Evolutionary conservation across 2,888 invertebrate genomes (phyloP).

Genomic region (Xestobium rufovillosum): DNA sequence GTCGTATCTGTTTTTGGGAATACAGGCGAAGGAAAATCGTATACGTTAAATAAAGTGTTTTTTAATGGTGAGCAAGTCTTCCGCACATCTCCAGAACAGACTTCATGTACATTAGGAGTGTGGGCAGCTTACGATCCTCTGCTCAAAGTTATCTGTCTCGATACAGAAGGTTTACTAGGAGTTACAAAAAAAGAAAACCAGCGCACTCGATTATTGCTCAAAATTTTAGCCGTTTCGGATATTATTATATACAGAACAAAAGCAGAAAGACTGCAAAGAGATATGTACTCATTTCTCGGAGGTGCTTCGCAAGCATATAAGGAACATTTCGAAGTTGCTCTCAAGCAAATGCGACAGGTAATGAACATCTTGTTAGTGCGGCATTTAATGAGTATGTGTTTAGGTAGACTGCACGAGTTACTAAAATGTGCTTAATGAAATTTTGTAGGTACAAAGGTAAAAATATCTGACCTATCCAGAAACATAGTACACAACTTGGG

Average conservation of each 20-base stretch:
- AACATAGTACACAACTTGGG: too few relatives aligned
- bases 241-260: constrained; percentile 70
- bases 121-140: constrained; percentile 67
- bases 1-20: constrained; percentile 80
- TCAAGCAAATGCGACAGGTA: constrained; percentile 35
- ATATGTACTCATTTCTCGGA: constrained; percentile 70
- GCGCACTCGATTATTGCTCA: constrained; percentile 61
- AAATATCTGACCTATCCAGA: too few relatives aligned
- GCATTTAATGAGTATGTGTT: too few relatives aligned
- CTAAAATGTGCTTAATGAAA: too few relatives aligned
- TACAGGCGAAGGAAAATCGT: constrained; percentile 76
- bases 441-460: too few relatives aligned
- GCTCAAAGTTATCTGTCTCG: constrained; percentile 60
- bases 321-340: constrained; percentile 60
- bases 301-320: constrained; percentile 68
- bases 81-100: constrained; percentile 58
- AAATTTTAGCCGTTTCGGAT: constrained; percentile 75
- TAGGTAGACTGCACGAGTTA: too few relatives aligned
- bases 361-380: constrained; percentile 17
- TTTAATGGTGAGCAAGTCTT: constrained; percentile 58
- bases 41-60: constrained; percentile 65
- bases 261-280: constrained; percentile 65
- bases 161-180: constrained; percentile 74
- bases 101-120: constrained; percentile 68
- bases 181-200: constrained; percentile 52